Conservation (phyloP, 2,113 vertebrate genomes). For the Tychaedon coryphoeus region DNA sequence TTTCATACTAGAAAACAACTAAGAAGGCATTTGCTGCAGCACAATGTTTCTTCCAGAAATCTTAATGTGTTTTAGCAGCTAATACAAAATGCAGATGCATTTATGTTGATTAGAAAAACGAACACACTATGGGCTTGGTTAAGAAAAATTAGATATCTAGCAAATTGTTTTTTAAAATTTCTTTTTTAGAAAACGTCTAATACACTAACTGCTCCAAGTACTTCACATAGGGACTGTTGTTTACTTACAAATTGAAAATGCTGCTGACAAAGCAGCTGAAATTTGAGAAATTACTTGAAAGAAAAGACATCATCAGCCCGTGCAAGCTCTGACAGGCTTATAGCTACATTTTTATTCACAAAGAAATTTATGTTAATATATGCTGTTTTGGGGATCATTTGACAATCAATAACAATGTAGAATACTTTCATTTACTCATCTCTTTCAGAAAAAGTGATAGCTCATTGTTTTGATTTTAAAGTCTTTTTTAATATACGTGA, state of each 20-base stretch:
- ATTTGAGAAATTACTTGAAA: background rate
- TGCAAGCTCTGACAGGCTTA: background rate
- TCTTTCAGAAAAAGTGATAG: background rate
- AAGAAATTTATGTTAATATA: background rate
- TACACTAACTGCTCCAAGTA: background rate
- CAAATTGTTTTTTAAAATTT: background rate
- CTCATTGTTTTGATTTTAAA: background rate
- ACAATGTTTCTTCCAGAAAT: background rate
- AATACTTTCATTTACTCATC: background rate
- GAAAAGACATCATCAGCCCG: background rate
- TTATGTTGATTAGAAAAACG: constrained; percentile 6
- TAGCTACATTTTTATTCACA: background rate
- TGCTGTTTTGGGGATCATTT: background rate
- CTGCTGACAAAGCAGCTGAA: background rate
- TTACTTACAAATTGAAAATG: background rate
- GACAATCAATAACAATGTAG: background rate
- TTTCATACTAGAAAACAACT: constrained; percentile 21
- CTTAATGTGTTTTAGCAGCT: constrained; percentile 21
- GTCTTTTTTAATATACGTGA: background rate
- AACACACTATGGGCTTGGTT: background rate
- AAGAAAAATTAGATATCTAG: background rate
- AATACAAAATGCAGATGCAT: constrained; percentile 2
- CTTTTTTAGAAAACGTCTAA: background rate
- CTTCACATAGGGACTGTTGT: background rate
- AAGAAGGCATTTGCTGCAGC: constrained; percentile 3